Base-by-base conservation (phyloP, 92 coral and sea anemone genomes). In the Palythoa caribaeorum region DNA sequence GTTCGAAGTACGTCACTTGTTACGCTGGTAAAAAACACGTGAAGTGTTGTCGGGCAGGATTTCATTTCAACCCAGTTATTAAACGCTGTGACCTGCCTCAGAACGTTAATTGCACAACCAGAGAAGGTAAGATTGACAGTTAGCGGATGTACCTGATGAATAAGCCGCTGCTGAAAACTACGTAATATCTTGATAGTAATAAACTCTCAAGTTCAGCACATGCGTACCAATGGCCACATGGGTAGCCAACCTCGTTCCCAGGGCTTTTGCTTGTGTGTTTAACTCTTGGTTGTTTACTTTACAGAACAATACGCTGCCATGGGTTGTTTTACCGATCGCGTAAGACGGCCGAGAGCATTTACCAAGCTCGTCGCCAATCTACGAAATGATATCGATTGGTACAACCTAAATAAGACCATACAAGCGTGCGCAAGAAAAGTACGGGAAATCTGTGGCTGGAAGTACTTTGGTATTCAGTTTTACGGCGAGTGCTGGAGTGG, bases 41-140 rank as follows among this genome's bases (percentile, higher is more conserved):
- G 50, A 74, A 36, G 81, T 83, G 84, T 37, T 91, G 94, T 59
- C 91, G 91, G 11, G 14, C 69, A 9, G 70, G 73, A 4, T 83
- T 83, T 47, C 47, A 76, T 13, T 91, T 62, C 72, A 86, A 88
- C 70, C 79, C 76, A 37, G 60, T 39, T 12, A 83, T 11, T 6
- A 87, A 87, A 80, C 83, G 76, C 11, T 91, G 94, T 76, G 94
- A 88, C 15, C 84, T 91, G 87, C 94, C 94, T 15, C 44, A 75
- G n/a, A 40, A 87, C 47, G 94, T 79, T 2, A 60, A 57, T 1
- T 84, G 92, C 16, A 71, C 77, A 7, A 73, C 76, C 16, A 77
- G 66, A 21, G 79, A 80, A 62, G 85, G 85, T 80, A 65, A 62
- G 60, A 51, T 28, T 28, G 28, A 28, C 28, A 28, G 28, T 28